A percentile compares a stretch with the other conserved stretches of the same genome.
phyloP scores from a whole-genome alignment of 2,113 vertebrate species.

The Macquaria ambigua region DNA sequence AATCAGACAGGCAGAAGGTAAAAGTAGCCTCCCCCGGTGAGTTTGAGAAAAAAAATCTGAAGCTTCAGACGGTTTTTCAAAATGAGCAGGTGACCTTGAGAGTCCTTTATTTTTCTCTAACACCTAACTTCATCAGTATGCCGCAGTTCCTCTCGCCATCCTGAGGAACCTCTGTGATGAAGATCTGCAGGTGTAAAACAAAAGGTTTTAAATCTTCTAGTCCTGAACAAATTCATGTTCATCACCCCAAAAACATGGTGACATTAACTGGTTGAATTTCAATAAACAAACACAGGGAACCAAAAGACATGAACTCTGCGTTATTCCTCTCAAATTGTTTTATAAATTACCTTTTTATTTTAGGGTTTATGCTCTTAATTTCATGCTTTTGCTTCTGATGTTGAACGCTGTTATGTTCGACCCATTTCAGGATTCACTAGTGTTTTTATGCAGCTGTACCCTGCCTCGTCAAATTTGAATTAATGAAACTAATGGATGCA shows the following conservation, averaged over 20 bases:
- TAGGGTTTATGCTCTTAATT: too few relatives aligned
- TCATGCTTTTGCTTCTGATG: too few relatives aligned
- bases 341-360: too few relatives aligned
- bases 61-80: slow-evolving; percentile 43
- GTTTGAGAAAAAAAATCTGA: not conserved
- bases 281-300: not conserved
- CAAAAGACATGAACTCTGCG: too few relatives aligned
- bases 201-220: not conserved
- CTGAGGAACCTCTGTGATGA: not conserved
- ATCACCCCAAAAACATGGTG: not conserved
- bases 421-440: too few relatives aligned
- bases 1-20: slow-evolving; percentile 37
- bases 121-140: not conserved
- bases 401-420: too few relatives aligned
- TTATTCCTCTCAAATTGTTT: too few relatives aligned
- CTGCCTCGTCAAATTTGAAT: too few relatives aligned
- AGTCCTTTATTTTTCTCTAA: not conserved
- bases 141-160: not conserved
- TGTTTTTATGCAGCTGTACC: too few relatives aligned
- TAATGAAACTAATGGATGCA: too few relatives aligned
- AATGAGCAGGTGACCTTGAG: slow-evolving; percentile 55
- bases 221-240: not conserved
- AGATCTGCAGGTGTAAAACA: slow-evolving; percentile 5
- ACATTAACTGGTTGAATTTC: not conserved
- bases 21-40: slow-evolving; percentile 17